Conservation (phyloP, 2,113 vertebrate species). For the Crotalus helleri region DNA sequence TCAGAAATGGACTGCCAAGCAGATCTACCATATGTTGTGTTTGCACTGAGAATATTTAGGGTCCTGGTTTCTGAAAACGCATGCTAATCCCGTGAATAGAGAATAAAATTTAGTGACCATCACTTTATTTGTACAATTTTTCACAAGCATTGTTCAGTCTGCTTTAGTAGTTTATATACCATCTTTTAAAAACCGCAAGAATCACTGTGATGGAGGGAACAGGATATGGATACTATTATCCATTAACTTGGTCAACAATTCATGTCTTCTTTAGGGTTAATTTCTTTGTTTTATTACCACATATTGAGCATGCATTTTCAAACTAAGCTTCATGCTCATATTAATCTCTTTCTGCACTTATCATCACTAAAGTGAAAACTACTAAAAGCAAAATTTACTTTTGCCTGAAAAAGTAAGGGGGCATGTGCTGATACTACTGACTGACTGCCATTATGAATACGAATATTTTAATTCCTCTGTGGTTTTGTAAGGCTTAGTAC, state of each 20-base stretch:
- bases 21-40: background rate
- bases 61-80: background rate
- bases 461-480: background rate
- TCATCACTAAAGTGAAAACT: background rate
- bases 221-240: background rate
- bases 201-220: background rate
- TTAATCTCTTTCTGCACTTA: background rate
- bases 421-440: background rate
- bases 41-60: background rate
- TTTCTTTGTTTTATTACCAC: constrained; percentile 5
- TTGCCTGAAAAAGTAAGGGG: background rate
- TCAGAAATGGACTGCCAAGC: background rate
- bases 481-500: background rate
- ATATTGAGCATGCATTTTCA: background rate
- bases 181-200: background rate
- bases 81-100: background rate
- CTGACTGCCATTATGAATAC: background rate
- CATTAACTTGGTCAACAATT: background rate
- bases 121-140: background rate
- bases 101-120: background rate
- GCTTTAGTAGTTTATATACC: background rate
- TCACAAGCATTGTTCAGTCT: background rate
- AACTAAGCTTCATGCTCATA: background rate
- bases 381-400: background rate
- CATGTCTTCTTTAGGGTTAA: background rate